Conservation (phyloP, 2,113 vertebrate species). For the Nanorana parkeri region DNA sequence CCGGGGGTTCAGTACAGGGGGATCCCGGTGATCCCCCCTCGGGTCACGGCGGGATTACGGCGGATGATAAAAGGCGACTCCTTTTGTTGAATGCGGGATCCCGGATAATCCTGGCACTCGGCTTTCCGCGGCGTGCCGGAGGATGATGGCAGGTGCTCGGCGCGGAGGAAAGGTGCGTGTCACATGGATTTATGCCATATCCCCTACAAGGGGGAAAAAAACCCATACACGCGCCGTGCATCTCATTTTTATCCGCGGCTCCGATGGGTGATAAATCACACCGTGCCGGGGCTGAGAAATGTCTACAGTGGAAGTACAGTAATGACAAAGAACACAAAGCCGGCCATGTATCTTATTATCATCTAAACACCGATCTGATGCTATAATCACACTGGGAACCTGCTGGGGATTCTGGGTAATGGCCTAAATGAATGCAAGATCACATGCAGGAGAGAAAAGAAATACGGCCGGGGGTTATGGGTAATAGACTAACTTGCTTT, state of each 20-base stretch:
- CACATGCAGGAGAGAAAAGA: background rate
- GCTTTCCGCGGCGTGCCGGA: constrained; percentile 17
- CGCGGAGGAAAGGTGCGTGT: background rate
- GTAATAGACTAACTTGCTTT: too few species aligned
- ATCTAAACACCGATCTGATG: constrained; percentile 9
- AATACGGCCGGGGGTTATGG: background rate
- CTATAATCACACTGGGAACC: background rate
- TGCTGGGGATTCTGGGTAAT: constrained; percentile 8
- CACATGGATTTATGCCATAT: constrained; percentile 43
- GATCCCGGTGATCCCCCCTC: too few species aligned
- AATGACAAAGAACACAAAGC: background rate
- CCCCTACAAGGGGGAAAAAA: background rate
- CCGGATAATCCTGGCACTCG: background rate
- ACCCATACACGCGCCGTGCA: constrained; percentile 4
- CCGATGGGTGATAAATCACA: constrained; percentile 24
- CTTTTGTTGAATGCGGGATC: constrained; percentile 40
- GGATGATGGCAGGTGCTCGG: background rate
- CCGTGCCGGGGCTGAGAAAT: background rate
- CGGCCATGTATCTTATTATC: background rate
- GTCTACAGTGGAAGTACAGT: constrained; percentile 12
- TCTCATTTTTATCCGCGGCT: constrained; percentile 12
- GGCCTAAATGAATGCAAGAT: too few species aligned
- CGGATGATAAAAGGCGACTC: background rate
- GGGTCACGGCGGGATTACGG: background rate
- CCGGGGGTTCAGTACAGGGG: too few species aligned